Evolutionary conservation across 2,888 invertebrate genomes (phyloP).

Genomic region (Hypena proboscidalis): DNA sequence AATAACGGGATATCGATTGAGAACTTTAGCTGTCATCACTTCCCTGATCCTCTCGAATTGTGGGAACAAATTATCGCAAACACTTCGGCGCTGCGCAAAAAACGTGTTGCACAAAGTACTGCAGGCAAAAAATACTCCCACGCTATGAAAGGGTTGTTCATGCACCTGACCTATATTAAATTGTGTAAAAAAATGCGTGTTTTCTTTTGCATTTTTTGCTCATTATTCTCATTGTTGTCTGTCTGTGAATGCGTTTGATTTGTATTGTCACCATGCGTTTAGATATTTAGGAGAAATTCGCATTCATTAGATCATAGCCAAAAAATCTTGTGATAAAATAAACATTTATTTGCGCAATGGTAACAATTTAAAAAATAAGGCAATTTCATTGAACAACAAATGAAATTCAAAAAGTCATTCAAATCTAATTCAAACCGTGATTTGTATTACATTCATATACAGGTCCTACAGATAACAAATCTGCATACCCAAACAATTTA

Average conservation of each 20-base stretch:
- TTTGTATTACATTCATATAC: no score
- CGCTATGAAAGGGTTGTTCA: slow-evolving; percentile 81
- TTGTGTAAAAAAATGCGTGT: slow-evolving; percentile 64
- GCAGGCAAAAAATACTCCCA: slow-evolving; percentile 77
- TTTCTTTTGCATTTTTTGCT: slow-evolving; percentile 78
- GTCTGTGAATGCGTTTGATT: slow-evolving; percentile 60
- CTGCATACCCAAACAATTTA: slow-evolving; percentile 21
- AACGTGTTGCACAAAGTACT: slow-evolving; percentile 70
- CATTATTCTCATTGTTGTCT: slow-evolving; percentile 69
- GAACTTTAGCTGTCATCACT: slow-evolving; percentile 79
- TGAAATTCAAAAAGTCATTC: no score
- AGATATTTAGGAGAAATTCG: background rate
- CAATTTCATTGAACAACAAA: no score
- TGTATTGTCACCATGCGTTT: slow-evolving; percentile 53
- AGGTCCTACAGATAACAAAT: slow-evolving; percentile 35
- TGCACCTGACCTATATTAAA: slow-evolving; percentile 84
- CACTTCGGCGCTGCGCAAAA: slow-evolving; percentile 73
- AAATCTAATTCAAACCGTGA: no score
- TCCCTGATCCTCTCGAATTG: slow-evolving; percentile 71
- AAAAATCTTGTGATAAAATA: no score
- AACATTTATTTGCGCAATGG: background rate
- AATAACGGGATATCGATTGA: slow-evolving; percentile 69
- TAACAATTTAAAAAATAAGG: slow-evolving; percentile 7
- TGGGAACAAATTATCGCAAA: slow-evolving; percentile 85
- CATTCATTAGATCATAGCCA: no score